These are phyloP conservation scores for Rhipidura dahli DNA, from an alignment of 2,113 vertebrate genomes.

Conservation along the genomic window DNA sequence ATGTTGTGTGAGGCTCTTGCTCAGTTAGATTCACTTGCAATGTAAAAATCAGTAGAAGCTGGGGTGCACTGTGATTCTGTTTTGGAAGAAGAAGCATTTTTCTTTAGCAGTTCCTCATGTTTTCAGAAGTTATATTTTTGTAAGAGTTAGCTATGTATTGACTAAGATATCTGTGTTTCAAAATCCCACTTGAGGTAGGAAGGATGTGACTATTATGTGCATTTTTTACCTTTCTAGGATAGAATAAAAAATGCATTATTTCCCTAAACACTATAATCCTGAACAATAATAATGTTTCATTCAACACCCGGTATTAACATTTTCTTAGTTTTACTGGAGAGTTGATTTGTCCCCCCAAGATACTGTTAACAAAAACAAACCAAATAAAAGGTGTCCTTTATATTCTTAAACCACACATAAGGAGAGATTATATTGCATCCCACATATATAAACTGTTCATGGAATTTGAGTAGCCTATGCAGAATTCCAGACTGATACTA, in stretches of 20 bases:
- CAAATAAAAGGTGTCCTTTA: neutral
- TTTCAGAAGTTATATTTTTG: conserved; percentile 48
- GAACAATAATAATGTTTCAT: neutral
- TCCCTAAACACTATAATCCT: neutral
- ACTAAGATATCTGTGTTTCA: conserved; percentile 14
- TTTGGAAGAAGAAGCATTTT: neutral
- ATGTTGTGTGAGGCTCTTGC: neutral
- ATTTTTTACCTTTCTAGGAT: neutral
- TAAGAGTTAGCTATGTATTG: neutral
- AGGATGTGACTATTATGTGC: neutral
- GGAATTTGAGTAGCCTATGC: neutral
- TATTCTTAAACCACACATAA: neutral
- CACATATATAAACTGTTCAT: neutral
- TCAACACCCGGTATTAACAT: neutral
- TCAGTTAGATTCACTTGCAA: neutral
- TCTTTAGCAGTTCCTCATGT: neutral
- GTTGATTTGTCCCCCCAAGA: neutral
- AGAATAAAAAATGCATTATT: neutral
- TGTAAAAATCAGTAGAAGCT: neutral
- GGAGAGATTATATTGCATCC: neutral
- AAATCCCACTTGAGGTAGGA: neutral
- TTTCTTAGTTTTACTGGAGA: neutral
- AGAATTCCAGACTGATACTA: neutral
- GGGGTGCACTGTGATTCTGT: neutral
- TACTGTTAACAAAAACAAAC: neutral